Evolutionary conservation across 1,140 invertebrate species (phyloP).

Genomic region (Pentalonia nigronervosa): DNA sequence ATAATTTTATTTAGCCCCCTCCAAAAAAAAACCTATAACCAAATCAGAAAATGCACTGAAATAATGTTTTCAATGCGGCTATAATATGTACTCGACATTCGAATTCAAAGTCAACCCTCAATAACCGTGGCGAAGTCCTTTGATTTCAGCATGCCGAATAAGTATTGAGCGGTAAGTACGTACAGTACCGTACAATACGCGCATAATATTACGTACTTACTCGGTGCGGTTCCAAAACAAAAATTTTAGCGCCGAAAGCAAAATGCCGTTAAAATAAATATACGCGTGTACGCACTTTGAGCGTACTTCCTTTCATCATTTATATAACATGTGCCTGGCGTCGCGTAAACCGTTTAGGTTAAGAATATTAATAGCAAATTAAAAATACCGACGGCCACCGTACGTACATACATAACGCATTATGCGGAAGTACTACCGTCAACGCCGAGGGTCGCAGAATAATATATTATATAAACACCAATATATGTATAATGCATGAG

Average conservation of each 20-base stretch:
- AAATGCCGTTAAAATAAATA: not conserved
- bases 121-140: not conserved
- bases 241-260: not conserved
- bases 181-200: not conserved
- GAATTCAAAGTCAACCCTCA: not conserved
- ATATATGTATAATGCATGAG: not conserved
- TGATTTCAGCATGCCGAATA: not conserved
- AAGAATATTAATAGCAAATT: not conserved
- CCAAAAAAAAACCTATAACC: too few species aligned
- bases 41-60: not conserved
- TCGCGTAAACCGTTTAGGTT: not conserved
- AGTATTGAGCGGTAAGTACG: too few species aligned
- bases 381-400: not conserved
- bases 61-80: not conserved
- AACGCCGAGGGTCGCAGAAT: not conserved
- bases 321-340: not conserved
- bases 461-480: not conserved
- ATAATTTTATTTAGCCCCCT: too few species aligned
- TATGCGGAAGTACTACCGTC: slow-evolving; percentile 14
- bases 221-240: not conserved
- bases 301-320: not conserved
- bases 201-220: not conserved
- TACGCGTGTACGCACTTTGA: not conserved
- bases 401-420: not conserved
- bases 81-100: not conserved